Percentiles rank a stretch among this genome's conserved stretches.
Evolutionary conservation across 2,113 vertebrate genomes (phyloP).

Genomic region (Scortum barcoo): DNA sequence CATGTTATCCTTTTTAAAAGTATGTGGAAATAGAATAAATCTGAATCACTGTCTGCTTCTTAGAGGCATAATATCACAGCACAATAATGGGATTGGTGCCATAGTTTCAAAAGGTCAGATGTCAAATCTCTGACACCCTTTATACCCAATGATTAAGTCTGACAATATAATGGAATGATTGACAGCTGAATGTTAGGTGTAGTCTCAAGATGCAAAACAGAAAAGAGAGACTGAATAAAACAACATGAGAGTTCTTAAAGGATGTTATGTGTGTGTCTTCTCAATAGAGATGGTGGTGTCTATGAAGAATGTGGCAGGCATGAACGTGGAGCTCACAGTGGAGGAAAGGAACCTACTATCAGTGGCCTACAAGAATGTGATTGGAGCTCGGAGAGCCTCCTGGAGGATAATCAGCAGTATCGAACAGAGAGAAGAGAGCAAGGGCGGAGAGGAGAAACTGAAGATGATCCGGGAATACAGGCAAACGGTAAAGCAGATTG

Average conservation of each 20-base stretch:
- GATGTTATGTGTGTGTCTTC: slow-evolving; percentile 9
- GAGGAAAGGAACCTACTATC: slow-evolving; percentile 98
- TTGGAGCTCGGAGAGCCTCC: slow-evolving; percentile 97
- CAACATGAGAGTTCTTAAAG: not conserved
- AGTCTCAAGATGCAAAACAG: not conserved
- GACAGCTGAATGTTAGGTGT: not conserved
- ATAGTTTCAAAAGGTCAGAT: not conserved
- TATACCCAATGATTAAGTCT: not conserved
- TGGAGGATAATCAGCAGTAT: slow-evolving; percentile 99
- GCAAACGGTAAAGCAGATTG: slow-evolving; percentile 89
- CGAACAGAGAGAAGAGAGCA: slow-evolving; percentile 98
- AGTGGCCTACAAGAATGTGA: slow-evolving; percentile 99
- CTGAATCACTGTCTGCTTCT: too few species aligned
- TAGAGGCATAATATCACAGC: not conserved
- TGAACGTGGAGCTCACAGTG: slow-evolving; percentile 97
- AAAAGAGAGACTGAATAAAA: not conserved
- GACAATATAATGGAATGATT: not conserved
- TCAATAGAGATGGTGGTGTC: slow-evolving; percentile 96
- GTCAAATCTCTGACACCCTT: not conserved
- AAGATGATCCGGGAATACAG: slow-evolving; percentile 99
- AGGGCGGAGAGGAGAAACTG: slow-evolving; percentile 95
- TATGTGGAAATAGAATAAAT: not conserved
- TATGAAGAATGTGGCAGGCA: slow-evolving; percentile 97
- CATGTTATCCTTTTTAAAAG: not conserved
- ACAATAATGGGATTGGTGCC: not conserved